Base-by-base conservation (phyloP, 2,113 vertebrate genomes). In the Oriolus oriolus region DNA sequence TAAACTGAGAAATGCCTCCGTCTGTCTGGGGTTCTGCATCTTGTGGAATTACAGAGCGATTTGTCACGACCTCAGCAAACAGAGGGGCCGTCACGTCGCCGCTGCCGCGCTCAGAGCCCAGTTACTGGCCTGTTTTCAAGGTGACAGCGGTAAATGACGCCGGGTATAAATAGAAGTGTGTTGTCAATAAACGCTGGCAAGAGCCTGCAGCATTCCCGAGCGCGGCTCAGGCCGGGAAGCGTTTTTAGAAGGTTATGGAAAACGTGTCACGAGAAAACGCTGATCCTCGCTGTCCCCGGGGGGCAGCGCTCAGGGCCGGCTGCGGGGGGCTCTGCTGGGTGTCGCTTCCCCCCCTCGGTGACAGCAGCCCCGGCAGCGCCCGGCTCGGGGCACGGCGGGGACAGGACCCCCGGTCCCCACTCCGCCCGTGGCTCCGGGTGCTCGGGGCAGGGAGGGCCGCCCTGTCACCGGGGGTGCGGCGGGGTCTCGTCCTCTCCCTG, bases 251-350 rank as follows among this genome's bases (percentile, higher is more conserved):
- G 71, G 45, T 23, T 33, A 7, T 5, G 28, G n/a, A 21, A 39
- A 53, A 35, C 0, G 5, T 4, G 11, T 24, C 73, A 15, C 21
- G 19, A 42, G 21, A 19, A 39, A 16, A 3, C 2, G 6, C 61
- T 0, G 44, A 2, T 8, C 11, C 13, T 8, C 2, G 6, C 35
- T 6, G 66, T 33, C 18, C 20, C 27, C 0, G 1, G 12, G 12
- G 11, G 5, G 30, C 60, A 11, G 70, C 3, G 7, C 27, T 3
- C 42, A 4, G n/a, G 49, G 39, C 5, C 2, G 6, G 60, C 28
- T 8, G 14, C 30, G 1, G 3, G 11, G 37, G 24, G 19, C 41
- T 61, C 10, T 15, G 70, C 30, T 1, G 65, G n/a, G 6, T 6
- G 18, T 6, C 6, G 10, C 5, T 1, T 21, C 7, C 31, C 30